Evolutionary conservation across 2,113 vertebrate species (phyloP).

Genomic region (Phaethon lepturus): DNA sequence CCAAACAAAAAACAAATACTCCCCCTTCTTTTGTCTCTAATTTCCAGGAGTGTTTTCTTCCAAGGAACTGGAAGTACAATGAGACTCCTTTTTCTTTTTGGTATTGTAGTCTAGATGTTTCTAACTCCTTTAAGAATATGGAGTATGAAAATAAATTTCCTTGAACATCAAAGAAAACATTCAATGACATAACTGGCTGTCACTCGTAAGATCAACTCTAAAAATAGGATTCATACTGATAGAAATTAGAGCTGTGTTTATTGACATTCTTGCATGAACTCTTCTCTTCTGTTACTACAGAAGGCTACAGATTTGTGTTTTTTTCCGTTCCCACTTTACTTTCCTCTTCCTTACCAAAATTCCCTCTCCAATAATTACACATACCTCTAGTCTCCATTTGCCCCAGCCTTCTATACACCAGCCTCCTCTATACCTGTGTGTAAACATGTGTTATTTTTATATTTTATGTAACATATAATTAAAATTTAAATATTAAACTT

Average conservation of each 20-base stretch:
- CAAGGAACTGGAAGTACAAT: not conserved
- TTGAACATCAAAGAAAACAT: not conserved
- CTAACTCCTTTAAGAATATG: not conserved
- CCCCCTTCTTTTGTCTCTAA: not conserved
- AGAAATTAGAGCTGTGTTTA: not conserved
- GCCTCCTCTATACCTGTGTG: not conserved
- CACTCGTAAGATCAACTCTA: not conserved
- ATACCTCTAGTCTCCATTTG: not conserved
- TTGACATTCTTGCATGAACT: not conserved
- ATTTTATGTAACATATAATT: not conserved
- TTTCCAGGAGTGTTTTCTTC: not conserved
- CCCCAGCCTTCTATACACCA: not conserved
- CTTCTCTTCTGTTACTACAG: not conserved
- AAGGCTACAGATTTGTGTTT: not conserved
- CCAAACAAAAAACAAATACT: not conserved
- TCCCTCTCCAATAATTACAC: not conserved
- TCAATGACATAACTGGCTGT: not conserved
- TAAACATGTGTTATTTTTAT: not conserved
- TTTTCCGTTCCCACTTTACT: not conserved
- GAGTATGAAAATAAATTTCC: not conserved
- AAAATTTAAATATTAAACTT: not conserved
- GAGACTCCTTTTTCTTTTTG: not conserved
- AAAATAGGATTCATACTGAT: not conserved
- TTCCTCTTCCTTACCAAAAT: not conserved
- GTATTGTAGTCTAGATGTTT: not conserved